Base-by-base conservation (phyloP, 2,888 invertebrate species). In the Leistus spinibarbis region DNA sequence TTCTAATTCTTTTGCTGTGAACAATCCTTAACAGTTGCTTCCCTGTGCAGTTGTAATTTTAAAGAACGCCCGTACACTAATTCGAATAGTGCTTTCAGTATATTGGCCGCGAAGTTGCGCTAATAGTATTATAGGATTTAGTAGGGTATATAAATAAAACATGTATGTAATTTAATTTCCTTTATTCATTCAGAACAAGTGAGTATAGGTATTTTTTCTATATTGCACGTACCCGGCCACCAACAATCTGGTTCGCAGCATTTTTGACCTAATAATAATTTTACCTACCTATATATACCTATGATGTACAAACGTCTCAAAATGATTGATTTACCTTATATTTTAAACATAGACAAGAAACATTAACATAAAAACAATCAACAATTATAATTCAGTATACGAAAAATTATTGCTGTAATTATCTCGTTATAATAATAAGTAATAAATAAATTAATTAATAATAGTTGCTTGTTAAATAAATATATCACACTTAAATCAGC, bases 121-220 rank as follows among this genome's bases (percentile, higher is more conserved):
- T n/a, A n/a, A n/a, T n/a, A n/a, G n/a, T n/a, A 40, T 40, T 40
- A 10, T 40, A 13, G 40, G 27, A 7, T 40, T 40, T 40, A 3
- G 40, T 5, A n/a, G n/a, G n/a, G n/a, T n/a, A n/a, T n/a, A 20
- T 60, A 60, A 60, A 60, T 60, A 60, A 60, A 22, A 60, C 60
- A 60, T 60, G 9, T 64, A 53, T 75, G 54, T 75, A 75, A 75
- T 74, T 57, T 69, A 75, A 54, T 75, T 53, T 68, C 69, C 68
- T 69, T 75, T 75, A 75, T 75, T 75, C 75, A 75, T 75, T 69
- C 75, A 69, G 75, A 75, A 75, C 75, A 75, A 75, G 75, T 75
- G 75, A 75, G 75, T 75, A 75, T 75, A 75, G 53, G 75, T 40
- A 4, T 40, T 40, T 40, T 69, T 75, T 69, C 75, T 75, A 75